These are phyloP conservation scores for Phylloscopus collybita DNA, from an alignment of 2,797 vertebrate species.

Conservation along the genomic window DNA sequence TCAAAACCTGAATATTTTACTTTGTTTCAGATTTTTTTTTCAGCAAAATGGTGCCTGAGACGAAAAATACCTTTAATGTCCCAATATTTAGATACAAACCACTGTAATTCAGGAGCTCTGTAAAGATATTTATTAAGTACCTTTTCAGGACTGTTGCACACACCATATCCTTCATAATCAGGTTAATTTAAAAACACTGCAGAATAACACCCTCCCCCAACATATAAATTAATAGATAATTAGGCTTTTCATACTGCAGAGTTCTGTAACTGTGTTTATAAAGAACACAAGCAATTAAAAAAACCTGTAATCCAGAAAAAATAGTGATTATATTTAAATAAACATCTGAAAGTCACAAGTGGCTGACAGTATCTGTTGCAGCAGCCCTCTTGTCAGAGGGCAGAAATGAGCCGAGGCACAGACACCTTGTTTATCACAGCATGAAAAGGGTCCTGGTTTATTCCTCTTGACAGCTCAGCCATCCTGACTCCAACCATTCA, in stretches of 20 bases:
- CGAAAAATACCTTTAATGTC: background rate
- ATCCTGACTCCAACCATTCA: background rate
- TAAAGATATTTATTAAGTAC: background rate
- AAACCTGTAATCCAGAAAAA: background rate
- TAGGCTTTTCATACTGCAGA: background rate
- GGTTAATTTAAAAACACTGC: background rate
- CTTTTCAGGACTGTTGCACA: slow-evolving; percentile 19
- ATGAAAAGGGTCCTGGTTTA: background rate
- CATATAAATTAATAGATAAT: slow-evolving; percentile 4
- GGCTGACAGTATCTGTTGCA: background rate
- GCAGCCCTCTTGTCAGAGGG: background rate
- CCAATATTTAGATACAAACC: background rate
- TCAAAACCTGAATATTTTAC: background rate
- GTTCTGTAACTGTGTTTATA: background rate
- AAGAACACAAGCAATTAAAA: background rate
- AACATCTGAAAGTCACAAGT: background rate
- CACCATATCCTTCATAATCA: background rate
- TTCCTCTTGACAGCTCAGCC: background rate
- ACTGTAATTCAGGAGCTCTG: background rate
- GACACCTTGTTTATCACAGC: background rate
- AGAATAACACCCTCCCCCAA: background rate
- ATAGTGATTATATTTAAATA: background rate
- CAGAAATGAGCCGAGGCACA: background rate
- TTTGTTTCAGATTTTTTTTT: background rate
- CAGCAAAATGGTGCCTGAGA: background rate